Conservation (phyloP, 2,113 vertebrate genomes). For the Sander vitreus region DNA sequence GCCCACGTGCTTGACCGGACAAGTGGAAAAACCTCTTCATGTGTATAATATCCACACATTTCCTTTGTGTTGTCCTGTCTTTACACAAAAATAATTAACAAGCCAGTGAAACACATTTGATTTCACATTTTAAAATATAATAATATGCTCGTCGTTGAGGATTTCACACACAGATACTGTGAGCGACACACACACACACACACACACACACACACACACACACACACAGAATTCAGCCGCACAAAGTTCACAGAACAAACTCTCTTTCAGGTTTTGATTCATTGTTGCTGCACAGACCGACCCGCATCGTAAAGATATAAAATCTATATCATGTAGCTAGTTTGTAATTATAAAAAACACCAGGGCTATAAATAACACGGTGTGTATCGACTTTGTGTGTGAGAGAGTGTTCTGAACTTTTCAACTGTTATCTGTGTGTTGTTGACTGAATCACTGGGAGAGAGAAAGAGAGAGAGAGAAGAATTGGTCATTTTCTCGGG, state of each 20-base stretch:
- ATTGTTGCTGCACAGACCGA: background rate
- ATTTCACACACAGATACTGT: too few species aligned
- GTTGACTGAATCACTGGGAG: conserved; percentile 9
- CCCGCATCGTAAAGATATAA: conserved; percentile 22
- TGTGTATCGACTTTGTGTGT: conserved; percentile 23
- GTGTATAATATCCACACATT: too few species aligned
- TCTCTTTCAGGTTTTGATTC: background rate
- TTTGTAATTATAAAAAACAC: conserved; percentile 49
- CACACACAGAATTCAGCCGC: too few species aligned
- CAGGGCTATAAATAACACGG: conserved; percentile 16
- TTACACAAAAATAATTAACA: too few species aligned
- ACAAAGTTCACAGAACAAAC: background rate
- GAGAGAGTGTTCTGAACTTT: conserved; percentile 52
- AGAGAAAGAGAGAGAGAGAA: background rate
- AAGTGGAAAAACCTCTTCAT: too few species aligned
- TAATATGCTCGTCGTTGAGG: too few species aligned
- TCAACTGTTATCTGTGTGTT: conserved; percentile 45
- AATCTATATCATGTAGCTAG: conserved; percentile 35
- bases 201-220: too few species aligned
- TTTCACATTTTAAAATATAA: too few species aligned
- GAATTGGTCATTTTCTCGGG: conserved; percentile 66
- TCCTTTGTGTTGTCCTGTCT: too few species aligned
- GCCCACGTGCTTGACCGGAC: too few species aligned
- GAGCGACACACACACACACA: too few species aligned
- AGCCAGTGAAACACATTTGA: too few species aligned